A percentile compares a stretch with the other conserved stretches of the same genome.
These are phyloP conservation scores for Nyctibius bracteatus DNA, from an alignment of 2,113 vertebrate species.

Conservation along the genomic window DNA sequence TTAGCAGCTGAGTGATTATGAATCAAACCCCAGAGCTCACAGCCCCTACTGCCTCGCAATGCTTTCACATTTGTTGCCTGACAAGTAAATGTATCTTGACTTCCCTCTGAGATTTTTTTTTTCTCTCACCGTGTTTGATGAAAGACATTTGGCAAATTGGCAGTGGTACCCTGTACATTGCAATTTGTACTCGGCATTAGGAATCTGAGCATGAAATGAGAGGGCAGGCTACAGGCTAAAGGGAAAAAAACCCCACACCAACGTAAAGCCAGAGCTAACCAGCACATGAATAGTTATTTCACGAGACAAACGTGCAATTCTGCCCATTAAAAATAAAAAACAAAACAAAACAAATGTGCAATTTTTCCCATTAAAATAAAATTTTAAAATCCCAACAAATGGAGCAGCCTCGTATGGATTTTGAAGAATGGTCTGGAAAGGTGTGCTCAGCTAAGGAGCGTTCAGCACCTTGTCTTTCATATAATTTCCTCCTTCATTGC, in stretches of 20 bases:
- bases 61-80: conserved; percentile 80
- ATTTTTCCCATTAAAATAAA: not conserved
- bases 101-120: conserved; percentile 80
- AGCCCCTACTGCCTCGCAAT: conserved; percentile 73
- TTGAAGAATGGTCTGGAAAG: not conserved
- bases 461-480: not conserved
- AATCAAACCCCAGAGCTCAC: conserved; percentile 90
- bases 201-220: conserved; percentile 75
- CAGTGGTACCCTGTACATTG: conserved; percentile 80
- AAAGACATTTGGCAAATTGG: conserved; percentile 96
- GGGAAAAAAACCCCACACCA: not conserved
- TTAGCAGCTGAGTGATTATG: conserved; percentile 99
- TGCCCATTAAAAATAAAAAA: not conserved
- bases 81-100: conserved; percentile 88
- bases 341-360: not conserved
- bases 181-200: conserved; percentile 81
- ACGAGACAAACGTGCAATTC: not conserved
- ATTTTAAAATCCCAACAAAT: not conserved
- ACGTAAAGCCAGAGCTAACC: conserved; percentile 35
- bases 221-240: conserved; percentile 71
- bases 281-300: conserved; percentile 53
- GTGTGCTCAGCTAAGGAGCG: not conserved
- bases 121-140: conserved; percentile 76
- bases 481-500: not conserved
- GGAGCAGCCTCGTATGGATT: not conserved